Percentiles rank a stretch among this genome's conserved stretches.
Evolutionary conservation across 2,113 vertebrate species (phyloP).

Genomic region (Rhipidura dahli): DNA sequence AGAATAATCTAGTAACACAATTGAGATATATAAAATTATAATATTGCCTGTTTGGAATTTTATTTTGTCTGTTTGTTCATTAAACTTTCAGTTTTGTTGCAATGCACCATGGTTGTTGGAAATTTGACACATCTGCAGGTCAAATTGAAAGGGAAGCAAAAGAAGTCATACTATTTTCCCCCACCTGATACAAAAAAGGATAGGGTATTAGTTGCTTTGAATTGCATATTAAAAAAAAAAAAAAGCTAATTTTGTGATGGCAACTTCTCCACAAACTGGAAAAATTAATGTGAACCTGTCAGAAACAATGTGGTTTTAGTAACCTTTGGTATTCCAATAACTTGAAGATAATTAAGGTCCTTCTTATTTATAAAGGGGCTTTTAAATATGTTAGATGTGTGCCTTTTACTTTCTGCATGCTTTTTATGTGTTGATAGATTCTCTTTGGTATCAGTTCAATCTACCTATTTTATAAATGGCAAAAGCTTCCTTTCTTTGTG

Average conservation of each 20-base stretch:
- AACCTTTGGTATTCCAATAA: not conserved
- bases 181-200: not conserved
- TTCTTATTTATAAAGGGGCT: not conserved
- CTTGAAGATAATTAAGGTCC: not conserved
- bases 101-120: not conserved
- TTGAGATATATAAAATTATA: not conserved
- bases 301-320: not conserved
- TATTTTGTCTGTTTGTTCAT: not conserved
- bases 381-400: not conserved
- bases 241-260: not conserved
- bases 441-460: not conserved
- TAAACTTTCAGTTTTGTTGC: not conserved
- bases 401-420: not conserved
- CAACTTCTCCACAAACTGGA: not conserved
- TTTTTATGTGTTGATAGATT: not conserved
- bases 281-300: not conserved
- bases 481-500: not conserved
- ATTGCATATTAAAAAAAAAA: not conserved
- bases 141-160: not conserved
- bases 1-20: not conserved
- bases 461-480: conserved; percentile 9
- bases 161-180: not conserved
- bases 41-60: not conserved
- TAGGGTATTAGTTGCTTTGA: not conserved
- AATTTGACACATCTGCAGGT: not conserved